Evolutionary conservation across 92 coral and sea anemone species (phyloP), one percentile per base, ranked within the genome.

Genomic region (Epizoanthus fatuus): DNA sequence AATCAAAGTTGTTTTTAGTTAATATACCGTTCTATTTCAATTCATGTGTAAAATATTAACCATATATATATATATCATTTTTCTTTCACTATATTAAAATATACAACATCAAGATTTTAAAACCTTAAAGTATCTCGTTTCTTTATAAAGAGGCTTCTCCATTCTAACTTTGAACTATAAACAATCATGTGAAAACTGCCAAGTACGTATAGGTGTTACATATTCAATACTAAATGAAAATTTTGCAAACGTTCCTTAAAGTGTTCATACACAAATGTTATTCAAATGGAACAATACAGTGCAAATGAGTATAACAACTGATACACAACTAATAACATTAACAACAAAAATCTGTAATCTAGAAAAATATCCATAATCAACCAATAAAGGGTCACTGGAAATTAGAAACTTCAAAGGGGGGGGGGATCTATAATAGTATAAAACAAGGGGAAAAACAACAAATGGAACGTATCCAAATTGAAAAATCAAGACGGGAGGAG

Each of bases 221-320:
- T 60, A 60, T 19, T 60, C 3, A 60, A 60, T 60, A 60, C 45
- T 40, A 40, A 40, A 40, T 40, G 45, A 40, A 40, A 40, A 40
- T 40, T 40, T 40, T 3, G 45, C 45, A 40, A 40, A 40, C 45
- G 45, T 40, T 40, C 45, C 6, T 40, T 40, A 19, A 60, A 60
- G 35, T 60, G 35, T 60, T 60, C 65, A 60, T 60, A 60, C 65
- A 60, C 35, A 17, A 17, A 60, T 60, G 35, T 60, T 60, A 60
- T 60, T 19, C 65, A 60, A 60, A 60, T 60, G 65, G 65, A 60
- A 19, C 65, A 60, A 60, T 60, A 60, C 35, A 60, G 65, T 60
- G 65, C 65, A n/a, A 17, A 60, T 60, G 7, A n/a, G 65, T 60
- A 16, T 60, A 19, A 19, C 65, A 19, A 60, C 65, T 60, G 65